phyloP scores from a whole-genome alignment of 2,797 vertebrate species.

The Falco naumanni region DNA sequence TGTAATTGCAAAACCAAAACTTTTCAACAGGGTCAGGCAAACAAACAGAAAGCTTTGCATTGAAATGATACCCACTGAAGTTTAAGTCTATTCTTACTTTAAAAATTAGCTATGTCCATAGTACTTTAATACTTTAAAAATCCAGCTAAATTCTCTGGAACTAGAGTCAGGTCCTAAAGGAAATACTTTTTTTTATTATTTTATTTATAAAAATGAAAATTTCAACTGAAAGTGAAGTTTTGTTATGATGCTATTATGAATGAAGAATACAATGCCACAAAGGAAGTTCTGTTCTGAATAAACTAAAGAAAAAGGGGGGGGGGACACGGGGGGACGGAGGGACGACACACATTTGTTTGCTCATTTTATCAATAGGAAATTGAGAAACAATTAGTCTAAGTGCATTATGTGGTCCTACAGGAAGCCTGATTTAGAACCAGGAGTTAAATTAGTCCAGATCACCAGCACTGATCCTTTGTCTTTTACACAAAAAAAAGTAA shows the following conservation, averaged over 20 bases:
- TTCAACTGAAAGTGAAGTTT: not conserved
- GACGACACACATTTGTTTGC: not conserved
- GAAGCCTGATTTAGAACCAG: not conserved
- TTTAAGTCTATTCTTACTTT: not conserved
- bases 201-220: not conserved
- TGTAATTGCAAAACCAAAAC: slow-evolving; percentile 57
- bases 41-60: not conserved
- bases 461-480: not conserved
- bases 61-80: not conserved
- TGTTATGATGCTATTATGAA: not conserved
- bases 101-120: not conserved
- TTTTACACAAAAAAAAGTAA: not conserved
- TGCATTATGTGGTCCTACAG: not conserved
- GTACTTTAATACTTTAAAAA: too few relatives aligned
- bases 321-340: too few relatives aligned
- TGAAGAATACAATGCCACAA: not conserved
- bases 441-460: not conserved
- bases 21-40: slow-evolving; percentile 8
- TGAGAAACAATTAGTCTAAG: not conserved
- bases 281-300: not conserved
- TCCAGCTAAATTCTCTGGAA: not conserved
- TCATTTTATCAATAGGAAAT: not conserved
- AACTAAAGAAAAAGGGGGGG: not conserved
- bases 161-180: not conserved
- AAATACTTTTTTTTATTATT: not conserved